phyloP scores from a whole-genome alignment of 2,797 vertebrate genomes.

The Clamator glandarius region DNA sequence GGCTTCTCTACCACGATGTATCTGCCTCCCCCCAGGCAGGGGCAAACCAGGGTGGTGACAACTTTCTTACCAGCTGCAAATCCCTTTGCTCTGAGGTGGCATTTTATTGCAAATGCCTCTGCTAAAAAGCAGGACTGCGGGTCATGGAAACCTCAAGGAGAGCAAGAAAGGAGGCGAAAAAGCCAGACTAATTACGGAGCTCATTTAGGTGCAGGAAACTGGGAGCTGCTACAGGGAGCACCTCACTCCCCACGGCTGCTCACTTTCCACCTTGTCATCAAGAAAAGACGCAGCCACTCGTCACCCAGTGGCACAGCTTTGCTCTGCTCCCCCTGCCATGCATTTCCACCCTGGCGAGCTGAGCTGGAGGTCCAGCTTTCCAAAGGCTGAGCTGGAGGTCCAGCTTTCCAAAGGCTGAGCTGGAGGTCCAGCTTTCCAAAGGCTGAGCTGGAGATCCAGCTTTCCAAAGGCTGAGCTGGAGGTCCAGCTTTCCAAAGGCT shows the following conservation, averaged over 20 bases:
- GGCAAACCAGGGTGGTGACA: accelerated
- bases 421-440: neutral
- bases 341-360: neutral
- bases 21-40: neutral
- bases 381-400: neutral
- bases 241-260: neutral
- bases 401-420: neutral
- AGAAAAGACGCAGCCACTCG: neutral
- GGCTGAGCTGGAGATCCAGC: neutral
- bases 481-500: neutral
- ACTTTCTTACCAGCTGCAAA: neutral
- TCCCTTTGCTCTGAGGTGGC: neutral
- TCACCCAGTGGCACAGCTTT: neutral
- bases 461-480: neutral
- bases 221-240: neutral
- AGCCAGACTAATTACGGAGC: neutral
- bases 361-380: neutral
- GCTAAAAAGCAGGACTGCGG: neutral
- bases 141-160: neutral
- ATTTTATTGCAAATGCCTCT: accelerated
- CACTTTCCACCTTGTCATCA: neutral
- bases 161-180: neutral
- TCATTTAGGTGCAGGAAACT: accelerated
- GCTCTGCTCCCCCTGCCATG: neutral
- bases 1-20: accelerated